Evolutionary conservation across 1,140 invertebrate species (phyloP).

Genomic region (Nixonia krombeini): DNA sequence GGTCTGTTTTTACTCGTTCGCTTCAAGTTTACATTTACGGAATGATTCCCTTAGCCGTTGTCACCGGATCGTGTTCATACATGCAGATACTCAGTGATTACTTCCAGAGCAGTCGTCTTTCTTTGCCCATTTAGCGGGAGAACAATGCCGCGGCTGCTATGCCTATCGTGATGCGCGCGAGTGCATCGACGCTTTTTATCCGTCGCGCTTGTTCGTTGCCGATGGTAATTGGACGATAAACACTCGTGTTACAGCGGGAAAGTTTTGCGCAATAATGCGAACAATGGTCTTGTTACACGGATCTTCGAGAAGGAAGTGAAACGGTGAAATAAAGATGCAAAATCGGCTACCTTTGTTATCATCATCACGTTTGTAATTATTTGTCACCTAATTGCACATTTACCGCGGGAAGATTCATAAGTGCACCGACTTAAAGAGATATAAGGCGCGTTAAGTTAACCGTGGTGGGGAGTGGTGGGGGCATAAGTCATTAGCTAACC

Average conservation of each 20-base stretch:
- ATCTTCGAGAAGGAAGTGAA: constrained; percentile 43
- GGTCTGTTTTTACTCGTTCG: constrained; percentile 33
- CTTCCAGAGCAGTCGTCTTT: constrained; percentile 41
- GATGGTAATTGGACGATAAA: constrained; percentile 58
- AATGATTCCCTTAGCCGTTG: constrained; percentile 37
- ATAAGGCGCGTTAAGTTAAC: no score
- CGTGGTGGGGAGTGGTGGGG: no score
- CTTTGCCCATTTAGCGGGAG: constrained; percentile 25
- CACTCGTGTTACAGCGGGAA: constrained; percentile 45
- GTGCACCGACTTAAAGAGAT: no score
- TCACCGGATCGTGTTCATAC: constrained; percentile 47
- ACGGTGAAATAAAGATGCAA: constrained; percentile 45
- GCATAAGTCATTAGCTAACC: no score
- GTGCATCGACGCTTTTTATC: constrained; percentile 47
- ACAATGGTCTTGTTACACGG: constrained; percentile 57
- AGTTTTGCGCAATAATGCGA: constrained; percentile 52
- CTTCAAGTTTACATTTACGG: constrained; percentile 46
- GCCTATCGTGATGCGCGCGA: constrained; percentile 39
- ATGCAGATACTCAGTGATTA: constrained; percentile 54
- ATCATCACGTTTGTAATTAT: no score
- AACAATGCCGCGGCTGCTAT: constrained; percentile 40
- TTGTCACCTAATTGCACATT: no score
- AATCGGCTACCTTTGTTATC: constrained; percentile 15
- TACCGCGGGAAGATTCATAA: no score
- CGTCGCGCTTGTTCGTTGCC: constrained; percentile 38